A percentile compares a stretch with the other conserved stretches of the same genome.
phyloP scores from a whole-genome alignment of 2,888 invertebrate species.

The Cactoblastis cactorum region DNA sequence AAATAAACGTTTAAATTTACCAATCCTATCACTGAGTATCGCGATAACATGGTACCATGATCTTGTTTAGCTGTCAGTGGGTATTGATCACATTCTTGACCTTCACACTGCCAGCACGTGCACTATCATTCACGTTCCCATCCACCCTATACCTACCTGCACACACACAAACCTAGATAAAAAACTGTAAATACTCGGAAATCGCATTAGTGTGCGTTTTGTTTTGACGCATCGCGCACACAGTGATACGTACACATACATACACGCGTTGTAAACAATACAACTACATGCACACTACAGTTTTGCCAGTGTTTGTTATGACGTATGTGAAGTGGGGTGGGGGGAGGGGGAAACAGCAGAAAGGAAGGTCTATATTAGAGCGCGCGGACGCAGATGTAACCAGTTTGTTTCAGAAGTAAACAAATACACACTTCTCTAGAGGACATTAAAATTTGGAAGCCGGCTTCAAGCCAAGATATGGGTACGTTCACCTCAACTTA shows the following conservation, averaged over 20 bases:
- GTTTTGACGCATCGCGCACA: constrained; percentile 25
- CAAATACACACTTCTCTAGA: constrained; percentile 48
- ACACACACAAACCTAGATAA: constrained; percentile 25
- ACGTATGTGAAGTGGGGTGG: constrained; percentile 43
- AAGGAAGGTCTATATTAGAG: constrained; percentile 58
- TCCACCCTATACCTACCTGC: constrained; percentile 20
- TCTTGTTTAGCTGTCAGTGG: background rate
- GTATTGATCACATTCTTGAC: constrained; percentile 11
- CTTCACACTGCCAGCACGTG: constrained; percentile 10
- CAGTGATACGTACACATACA: background rate
- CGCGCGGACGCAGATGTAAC: constrained; percentile 47
- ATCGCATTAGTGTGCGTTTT: constrained; percentile 23
- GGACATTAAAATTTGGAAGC: constrained; percentile 31
- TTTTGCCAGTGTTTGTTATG: constrained; percentile 45
- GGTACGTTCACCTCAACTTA: constrained; percentile 49
- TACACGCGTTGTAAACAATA: constrained; percentile 5
- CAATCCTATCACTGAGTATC: too few relatives aligned
- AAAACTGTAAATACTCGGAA: constrained; percentile 15
- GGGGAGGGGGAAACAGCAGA: constrained; percentile 31
- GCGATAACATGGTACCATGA: background rate
- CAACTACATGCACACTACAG: constrained; percentile 17
- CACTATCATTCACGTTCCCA: constrained; percentile 29
- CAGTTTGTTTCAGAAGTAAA: constrained; percentile 68
- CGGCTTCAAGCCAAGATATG: constrained; percentile 55
- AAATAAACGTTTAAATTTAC: too few relatives aligned